Conservation (phyloP, 2,113 vertebrate species). For the human region GRCh38 chr7:11382501-11383000, state of each 20-base stretch:
- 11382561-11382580: slow-evolving; percentile 92
- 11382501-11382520: slow-evolving; percentile 80
- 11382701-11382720: neutral
- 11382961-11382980: neutral
- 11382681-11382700: neutral
- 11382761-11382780: neutral
- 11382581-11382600: slow-evolving; percentile 93
- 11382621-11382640: slow-evolving; percentile 50
- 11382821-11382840: neutral
- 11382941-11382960: neutral
- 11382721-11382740: neutral
- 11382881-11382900: neutral
- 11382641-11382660: neutral
- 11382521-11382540: slow-evolving; percentile 96
- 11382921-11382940: too few species aligned
- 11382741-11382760: neutral
- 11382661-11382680: neutral
- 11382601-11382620: slow-evolving; percentile 95
- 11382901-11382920: neutral
- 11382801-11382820: neutral
- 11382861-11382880: neutral
- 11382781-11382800: neutral
- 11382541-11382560: slow-evolving; percentile 97
- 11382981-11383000: neutral
- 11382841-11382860: neutral